Percentiles rank a stretch among this genome's conserved stretches.
Evolutionary conservation across 2,797 vertebrate genomes (phyloP).

Genomic region (Lerista edwardsae): DNA sequence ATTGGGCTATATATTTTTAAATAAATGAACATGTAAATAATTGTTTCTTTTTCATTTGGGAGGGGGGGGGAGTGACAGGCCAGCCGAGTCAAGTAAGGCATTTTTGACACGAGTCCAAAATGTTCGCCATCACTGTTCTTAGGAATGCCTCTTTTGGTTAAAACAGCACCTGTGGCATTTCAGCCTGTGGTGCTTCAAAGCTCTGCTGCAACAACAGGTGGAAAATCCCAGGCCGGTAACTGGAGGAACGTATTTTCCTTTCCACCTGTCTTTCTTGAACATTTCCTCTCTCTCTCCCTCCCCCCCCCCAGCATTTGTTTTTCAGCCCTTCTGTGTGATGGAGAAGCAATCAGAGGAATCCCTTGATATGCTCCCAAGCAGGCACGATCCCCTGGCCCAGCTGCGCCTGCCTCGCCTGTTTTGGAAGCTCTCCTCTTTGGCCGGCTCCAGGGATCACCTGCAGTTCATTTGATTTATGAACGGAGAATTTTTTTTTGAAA

Average conservation of each 20-base stretch:
- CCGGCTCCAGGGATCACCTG: constrained; percentile 71
- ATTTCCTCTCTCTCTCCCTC: not conserved
- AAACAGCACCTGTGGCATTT: not conserved
- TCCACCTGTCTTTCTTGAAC: not conserved
- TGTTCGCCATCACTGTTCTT: not conserved
- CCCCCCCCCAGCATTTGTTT: not conserved
- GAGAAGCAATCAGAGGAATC: not conserved
- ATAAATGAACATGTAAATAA: too few species aligned
- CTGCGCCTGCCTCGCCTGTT: not conserved
- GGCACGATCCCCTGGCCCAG: not conserved
- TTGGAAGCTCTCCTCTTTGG: not conserved
- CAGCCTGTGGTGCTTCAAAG: not conserved
- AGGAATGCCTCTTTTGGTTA: not conserved
- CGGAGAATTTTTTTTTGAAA: constrained; percentile 57
- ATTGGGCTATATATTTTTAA: too few species aligned
- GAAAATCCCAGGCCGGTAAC: not conserved
- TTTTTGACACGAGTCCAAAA: too few species aligned
- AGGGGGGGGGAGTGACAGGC: too few species aligned
- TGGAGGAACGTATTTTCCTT: not conserved
- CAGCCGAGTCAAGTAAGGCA: too few species aligned
- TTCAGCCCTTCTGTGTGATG: not conserved
- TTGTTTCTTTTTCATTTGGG: too few species aligned
- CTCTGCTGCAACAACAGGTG: too few species aligned
- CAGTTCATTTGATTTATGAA: constrained; percentile 73
- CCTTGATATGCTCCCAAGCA: not conserved